Conservation (phyloP, 2,113 vertebrate genomes). For the Cochlearius cochlearius region DNA sequence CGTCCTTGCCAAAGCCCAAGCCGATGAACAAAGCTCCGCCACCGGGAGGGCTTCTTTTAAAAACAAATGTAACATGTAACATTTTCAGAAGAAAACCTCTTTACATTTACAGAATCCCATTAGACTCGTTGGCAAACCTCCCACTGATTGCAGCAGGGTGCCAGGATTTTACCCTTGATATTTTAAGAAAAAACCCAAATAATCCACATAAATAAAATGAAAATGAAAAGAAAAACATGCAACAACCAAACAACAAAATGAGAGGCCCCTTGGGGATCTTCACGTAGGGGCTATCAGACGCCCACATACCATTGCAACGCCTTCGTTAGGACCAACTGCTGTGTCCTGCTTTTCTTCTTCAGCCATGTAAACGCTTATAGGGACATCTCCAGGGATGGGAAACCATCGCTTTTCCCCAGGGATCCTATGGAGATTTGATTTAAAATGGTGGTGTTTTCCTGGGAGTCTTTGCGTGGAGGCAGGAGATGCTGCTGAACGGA, state of each 20-base stretch:
- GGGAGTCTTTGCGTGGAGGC: not conserved
- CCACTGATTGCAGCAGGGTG: not conserved
- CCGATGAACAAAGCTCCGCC: not conserved
- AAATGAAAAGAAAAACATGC: not conserved
- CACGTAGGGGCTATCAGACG: not conserved
- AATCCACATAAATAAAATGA: not conserved
- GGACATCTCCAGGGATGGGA: not conserved
- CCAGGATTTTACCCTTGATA: not conserved
- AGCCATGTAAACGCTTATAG: not conserved
- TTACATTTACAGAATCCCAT: not conserved
- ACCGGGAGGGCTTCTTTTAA: not conserved
- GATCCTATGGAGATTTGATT: not conserved
- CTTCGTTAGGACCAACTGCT: not conserved
- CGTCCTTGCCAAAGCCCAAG: not conserved
- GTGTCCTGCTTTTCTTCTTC: not conserved
- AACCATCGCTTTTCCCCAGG: not conserved
- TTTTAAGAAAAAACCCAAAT: not conserved
- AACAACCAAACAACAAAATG: not conserved
- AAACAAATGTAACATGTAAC: not conserved
- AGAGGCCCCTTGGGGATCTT: not conserved
- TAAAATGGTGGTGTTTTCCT: not conserved
- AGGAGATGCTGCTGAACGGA: not conserved
- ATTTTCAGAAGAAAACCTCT: not conserved
- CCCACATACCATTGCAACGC: constrained; percentile 7
- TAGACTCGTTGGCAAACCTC: not conserved